Base-by-base conservation (phyloP, 92 coral and sea anemone species). In the Zoanthus sociatus region DNA sequence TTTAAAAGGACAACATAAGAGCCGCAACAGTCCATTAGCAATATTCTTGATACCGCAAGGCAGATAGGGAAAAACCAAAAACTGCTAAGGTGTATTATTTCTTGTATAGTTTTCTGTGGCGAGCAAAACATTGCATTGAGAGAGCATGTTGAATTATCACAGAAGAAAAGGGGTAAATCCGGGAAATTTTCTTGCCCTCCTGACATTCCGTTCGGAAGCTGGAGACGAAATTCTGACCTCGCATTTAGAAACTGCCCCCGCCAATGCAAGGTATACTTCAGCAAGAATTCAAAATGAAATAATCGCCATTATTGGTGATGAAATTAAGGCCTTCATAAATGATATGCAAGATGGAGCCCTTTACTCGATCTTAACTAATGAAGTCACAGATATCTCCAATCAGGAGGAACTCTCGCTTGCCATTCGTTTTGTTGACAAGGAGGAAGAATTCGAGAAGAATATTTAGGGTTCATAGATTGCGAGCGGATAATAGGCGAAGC, bases 201-300 rank as follows among this genome's bases (percentile, higher is more conserved):
- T n/a, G n/a, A n/a, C n/a, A 87, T 68, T 87, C 61, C 71, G 86
- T 1, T 84, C 20, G 33, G 67, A 78, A 42, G 84, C 86, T 58
- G 90, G 86, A n/a, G 86, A 87, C 21, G 51, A 87, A 31, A 66
- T 78, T 4, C 26, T 78, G 31, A 86, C 90, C 3, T 64, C 17
- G 7, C 86, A 77, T 53, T 45, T 90, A 37, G 56, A 79, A 60
- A 86, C 68, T 66, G 72, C 87, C 70, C 42, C 87, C 47, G 72
- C 51, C 71, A 71, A 78, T 78, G 78, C 90, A 15, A 67, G 47
- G 18, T 87, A 79, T 50, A 87, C 90, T 51, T 90, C 90, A 10
- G 45, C 85, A 45, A 26, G 60, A 37, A 87, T 87, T 77, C 86
- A 87, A 78, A 87, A 87, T 75, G 88, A 83, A 21, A 73, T 83